Base-by-base conservation (phyloP, 2,113 vertebrate species). In the Perccottus glenii region DNA sequence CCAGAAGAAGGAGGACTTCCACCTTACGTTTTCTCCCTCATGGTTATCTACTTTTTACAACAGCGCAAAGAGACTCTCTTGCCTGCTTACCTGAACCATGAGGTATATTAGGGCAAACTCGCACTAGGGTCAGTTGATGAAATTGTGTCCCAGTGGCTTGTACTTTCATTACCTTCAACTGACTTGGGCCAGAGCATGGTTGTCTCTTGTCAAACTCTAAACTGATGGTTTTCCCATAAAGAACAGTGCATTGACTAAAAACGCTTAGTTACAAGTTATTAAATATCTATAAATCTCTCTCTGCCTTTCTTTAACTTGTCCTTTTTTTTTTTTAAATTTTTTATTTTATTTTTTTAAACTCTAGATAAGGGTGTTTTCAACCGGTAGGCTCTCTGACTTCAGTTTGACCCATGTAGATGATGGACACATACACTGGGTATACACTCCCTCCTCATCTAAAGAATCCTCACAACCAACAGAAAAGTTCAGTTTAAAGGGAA, bases 31-130 rank as follows among this genome's bases (percentile, higher is more conserved):
- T 93, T 96, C 15, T 91, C 94, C 59, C 90, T 98, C 46, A 95
- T 98, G 96, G 93, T 94, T 44, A 88, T 98, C 87, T 98, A 93
- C 91, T 98, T 96, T 82, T 92, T 98, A 49, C 96, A 98, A 72
- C 95, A 98, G 76, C 94, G 95, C 79, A 96, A 88, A 70, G 93
- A 95, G 48, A 87, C 95, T 33, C 79, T 96, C 80, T 86, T 98
- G 44, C 96, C 96, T 40, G 90, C 93, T 5, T 98, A 96, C 83
- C 90, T 98, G 67, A 96, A 95, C 87, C 87, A 92, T 46, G 94
- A 94, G 93, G 96, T 97, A 86, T 62, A 33, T 66, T 56, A 6
- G 10, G 9, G 9, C 27, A 50, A 10, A 10, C 44, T 50, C 27
- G 9, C 3, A 50, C 0, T 19, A 19, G 38, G 38, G 5, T 40